phyloP scores from a whole-genome alignment of 2,113 vertebrate genomes.

The Siniperca chuatsi region DNA sequence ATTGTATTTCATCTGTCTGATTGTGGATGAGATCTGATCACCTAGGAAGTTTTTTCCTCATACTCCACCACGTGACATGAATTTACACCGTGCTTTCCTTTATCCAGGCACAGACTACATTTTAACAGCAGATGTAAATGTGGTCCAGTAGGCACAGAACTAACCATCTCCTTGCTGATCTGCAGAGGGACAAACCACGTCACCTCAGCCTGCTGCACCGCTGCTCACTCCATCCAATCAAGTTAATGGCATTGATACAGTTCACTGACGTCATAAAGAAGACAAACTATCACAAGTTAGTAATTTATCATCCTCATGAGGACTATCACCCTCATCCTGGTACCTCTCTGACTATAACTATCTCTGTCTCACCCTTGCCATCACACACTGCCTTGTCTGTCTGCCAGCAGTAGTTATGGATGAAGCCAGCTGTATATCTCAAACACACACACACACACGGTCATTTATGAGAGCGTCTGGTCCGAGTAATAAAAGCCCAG shows the following conservation, averaged over 20 bases:
- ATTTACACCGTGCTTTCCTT: background rate
- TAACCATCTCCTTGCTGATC: background rate
- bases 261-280: constrained; percentile 64
- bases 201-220: constrained; percentile 29
- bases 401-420: constrained; percentile 58
- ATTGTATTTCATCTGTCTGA: background rate
- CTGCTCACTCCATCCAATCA: constrained; percentile 67
- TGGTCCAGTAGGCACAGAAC: background rate
- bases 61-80: background rate
- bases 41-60: background rate
- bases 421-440: constrained; percentile 66
- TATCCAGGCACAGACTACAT: background rate
- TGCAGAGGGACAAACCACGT: constrained; percentile 6
- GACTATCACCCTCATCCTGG: constrained; percentile 25
- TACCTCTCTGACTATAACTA: constrained; percentile 35
- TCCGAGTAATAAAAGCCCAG: constrained; percentile 76
- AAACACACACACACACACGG: constrained; percentile 65
- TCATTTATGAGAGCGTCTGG: constrained; percentile 77
- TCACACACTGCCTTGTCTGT: constrained; percentile 71
- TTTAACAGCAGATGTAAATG: background rate
- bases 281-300: constrained; percentile 56
- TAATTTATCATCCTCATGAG: constrained; percentile 53
- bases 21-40: background rate
- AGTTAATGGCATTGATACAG: constrained; percentile 57
- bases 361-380: constrained; percentile 39